Conservation (phyloP, 1,140 invertebrate genomes). For the Agraylea sexmaculata region DNA sequence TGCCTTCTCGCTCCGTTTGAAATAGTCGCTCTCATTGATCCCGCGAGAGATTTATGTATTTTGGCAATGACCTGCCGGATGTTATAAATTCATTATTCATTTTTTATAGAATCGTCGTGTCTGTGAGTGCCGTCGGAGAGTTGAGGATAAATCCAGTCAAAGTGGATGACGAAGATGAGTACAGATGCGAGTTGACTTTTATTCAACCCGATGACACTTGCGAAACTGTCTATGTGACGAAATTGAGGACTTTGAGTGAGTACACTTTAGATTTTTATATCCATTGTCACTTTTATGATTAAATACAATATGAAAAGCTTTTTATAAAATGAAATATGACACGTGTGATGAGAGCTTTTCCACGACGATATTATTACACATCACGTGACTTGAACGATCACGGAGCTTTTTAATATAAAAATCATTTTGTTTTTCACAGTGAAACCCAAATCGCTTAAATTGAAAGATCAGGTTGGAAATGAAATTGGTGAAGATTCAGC, state of each 20-base stretch:
- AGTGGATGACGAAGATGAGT: constrained; percentile 15
- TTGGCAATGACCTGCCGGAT: too few species aligned
- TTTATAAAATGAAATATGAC: constrained; percentile 1
- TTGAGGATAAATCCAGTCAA: constrained; percentile 13
- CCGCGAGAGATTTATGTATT: too few species aligned
- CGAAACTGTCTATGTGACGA: constrained; percentile 7
- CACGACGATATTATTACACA: background rate
- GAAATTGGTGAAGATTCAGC: constrained; percentile 10
- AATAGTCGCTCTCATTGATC: too few species aligned
- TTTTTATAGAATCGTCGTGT: constrained; percentile 14
- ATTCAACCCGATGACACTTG: constrained; percentile 13
- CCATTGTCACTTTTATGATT: too few species aligned
- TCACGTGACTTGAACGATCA: background rate
- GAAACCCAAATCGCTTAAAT: constrained; percentile 12
- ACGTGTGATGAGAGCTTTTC: too few species aligned
- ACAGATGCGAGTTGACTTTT: constrained; percentile 19
- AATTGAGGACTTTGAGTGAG: constrained; percentile 18
- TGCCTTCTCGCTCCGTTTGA: too few species aligned
- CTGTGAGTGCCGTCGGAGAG: constrained; percentile 6
- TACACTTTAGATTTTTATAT: too few species aligned
- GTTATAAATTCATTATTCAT: too few species aligned
- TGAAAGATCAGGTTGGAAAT: constrained; percentile 14
- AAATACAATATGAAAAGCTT: constrained; percentile 11
- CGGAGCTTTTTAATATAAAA: background rate
- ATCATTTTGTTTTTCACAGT: constrained; percentile 11